Percentiles rank a stretch among this genome's conserved stretches.
These are phyloP conservation scores for Saccostrea echinata DNA, from an alignment of 1,140 invertebrate genomes.

Conservation along the genomic window DNA sequence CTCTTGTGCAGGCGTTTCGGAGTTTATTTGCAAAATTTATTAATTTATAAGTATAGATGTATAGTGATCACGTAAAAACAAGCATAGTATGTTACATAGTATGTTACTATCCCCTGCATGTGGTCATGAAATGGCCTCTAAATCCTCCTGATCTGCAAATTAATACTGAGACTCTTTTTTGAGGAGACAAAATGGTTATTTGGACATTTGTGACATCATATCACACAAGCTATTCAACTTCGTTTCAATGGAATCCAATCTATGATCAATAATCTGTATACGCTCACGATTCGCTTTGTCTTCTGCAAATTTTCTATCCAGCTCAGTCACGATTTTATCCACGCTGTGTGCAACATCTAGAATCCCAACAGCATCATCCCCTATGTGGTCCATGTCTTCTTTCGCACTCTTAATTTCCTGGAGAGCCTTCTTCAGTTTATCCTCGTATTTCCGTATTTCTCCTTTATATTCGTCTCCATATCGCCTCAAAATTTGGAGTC, in stretches of 20 bases:
- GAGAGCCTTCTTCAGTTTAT: slow-evolving; percentile 58
- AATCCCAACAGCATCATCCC: slow-evolving; percentile 62
- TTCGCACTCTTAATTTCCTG: slow-evolving; percentile 58
- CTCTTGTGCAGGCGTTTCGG: too few relatives aligned
- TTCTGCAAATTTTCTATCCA: slow-evolving; percentile 20
- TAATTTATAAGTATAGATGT: too few relatives aligned
- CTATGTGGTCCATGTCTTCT: slow-evolving; percentile 61
- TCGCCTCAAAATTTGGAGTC: slow-evolving; percentile 61
- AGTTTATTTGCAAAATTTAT: too few relatives aligned
- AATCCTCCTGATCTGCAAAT: too few relatives aligned
- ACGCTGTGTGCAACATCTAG: slow-evolving; percentile 60
- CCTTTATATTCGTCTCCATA: slow-evolving; percentile 53
- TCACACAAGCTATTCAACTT: neutral
- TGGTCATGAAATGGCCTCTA: too few relatives aligned
- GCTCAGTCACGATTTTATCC: slow-evolving; percentile 50
- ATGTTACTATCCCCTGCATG: too few relatives aligned
- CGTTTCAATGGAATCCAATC: slow-evolving; percentile 4
- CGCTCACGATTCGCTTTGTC: neutral
- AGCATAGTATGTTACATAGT: too few relatives aligned
- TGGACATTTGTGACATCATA: neutral
- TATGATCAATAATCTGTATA: neutral
- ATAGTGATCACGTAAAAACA: too few relatives aligned
- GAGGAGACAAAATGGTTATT: neutral
- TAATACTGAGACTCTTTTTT: too few relatives aligned
- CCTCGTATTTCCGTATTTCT: slow-evolving; percentile 59